Base-by-base conservation (phyloP, 2,888 invertebrate species). In the Andrena dorsata region DNA sequence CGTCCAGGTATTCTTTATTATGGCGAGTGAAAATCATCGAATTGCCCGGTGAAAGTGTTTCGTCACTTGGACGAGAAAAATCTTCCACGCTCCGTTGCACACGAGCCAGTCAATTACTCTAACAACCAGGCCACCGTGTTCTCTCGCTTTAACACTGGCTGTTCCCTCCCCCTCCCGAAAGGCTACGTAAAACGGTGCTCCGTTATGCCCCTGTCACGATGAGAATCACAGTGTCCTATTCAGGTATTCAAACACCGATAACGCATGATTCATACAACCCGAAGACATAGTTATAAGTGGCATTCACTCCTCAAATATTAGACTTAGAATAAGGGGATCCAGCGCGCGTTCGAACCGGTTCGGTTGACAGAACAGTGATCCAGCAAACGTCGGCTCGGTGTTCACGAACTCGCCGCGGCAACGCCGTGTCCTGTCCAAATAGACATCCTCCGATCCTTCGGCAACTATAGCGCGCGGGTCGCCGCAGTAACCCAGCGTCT, bases 31-130 rank as follows among this genome's bases (percentile, higher is more conserved):
- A 82, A 66, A 79, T 68, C 74, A 16, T 74, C 30, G 80, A 79
- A 72, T 47, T 26, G 53, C 30, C 41, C 60, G 70, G 81, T 83
- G 86, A 86, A 86, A 86, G 82, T 72, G 74, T 77, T 76, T 56
- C 65, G 58, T 74, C 72, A 65, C 71, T 63, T 68, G 69, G n/a
- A 66, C 58, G 20, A 65, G 80, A 85, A 66, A 47, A 64, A 72
- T 76, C 73, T 72, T 78, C 64, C 80, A 64, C 61, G 83, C 72
- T 76, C 64, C 65, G 61, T 71, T 72, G 75, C 68, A 28, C 65
- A 23, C 32, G 41, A 32, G 47, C 51, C 73, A 71, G 60, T 85
- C 83, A 66, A 79, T 85, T 76, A 81, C 28, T 76, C 13, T 49
- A 80, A 78, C 76, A 56, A 81, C 32, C 72, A 23, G 53, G 30